phyloP scores from a whole-genome alignment of 1,140 invertebrate genomes.

The Scaptomyza pallida region DNA sequence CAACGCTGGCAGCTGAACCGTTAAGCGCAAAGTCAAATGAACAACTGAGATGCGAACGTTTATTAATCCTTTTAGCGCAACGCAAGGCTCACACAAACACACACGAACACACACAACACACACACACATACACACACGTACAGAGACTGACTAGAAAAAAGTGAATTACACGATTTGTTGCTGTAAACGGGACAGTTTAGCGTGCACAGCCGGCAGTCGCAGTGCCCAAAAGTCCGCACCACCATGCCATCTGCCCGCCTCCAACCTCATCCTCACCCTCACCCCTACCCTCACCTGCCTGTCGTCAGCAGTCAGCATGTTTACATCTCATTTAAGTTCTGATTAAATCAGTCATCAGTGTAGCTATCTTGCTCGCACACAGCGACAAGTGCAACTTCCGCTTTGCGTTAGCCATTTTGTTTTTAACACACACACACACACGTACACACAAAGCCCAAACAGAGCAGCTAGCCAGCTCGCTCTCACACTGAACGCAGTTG shows the following conservation, averaged over 20 bases:
- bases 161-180: constrained; percentile 79
- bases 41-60: constrained; percentile 79
- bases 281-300: background rate
- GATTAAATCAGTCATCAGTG: constrained; percentile 42
- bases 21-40: constrained; percentile 80
- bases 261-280: background rate
- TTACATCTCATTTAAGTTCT: constrained; percentile 51
- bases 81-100: constrained; percentile 40
- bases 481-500: constrained; percentile 38
- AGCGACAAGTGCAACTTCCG: constrained; percentile 44
- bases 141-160: constrained; percentile 31
- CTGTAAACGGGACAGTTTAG: constrained; percentile 79
- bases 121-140: constrained; percentile 25
- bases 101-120: constrained; percentile 6
- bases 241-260: no score
- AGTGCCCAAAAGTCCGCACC: constrained; percentile 24
- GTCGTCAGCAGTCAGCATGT: background rate
- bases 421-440: constrained; percentile 52
- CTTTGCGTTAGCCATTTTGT: constrained; percentile 71
- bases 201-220: constrained; percentile 54
- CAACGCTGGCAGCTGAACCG: constrained; percentile 68
- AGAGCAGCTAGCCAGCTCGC: constrained; percentile 29
- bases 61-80: constrained; percentile 82
- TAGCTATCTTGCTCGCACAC: constrained; percentile 41
- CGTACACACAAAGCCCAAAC: constrained; percentile 8